These are phyloP conservation scores for Oostethus manadensis DNA, from an alignment of 2,113 vertebrate species.

Conservation along the genomic window DNA sequence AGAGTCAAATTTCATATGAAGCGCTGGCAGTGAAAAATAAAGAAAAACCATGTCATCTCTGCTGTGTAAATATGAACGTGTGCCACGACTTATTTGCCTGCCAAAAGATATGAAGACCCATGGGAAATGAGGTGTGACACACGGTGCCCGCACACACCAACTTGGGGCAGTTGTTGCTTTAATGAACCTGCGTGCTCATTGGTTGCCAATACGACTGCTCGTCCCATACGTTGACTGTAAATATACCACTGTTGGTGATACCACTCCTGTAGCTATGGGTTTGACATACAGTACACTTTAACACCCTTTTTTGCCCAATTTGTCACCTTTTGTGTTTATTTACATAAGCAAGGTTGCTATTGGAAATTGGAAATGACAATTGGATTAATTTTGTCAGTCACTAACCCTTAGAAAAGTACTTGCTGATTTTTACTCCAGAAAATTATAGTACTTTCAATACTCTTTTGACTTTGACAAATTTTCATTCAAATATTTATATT, in stretches of 20 bases:
- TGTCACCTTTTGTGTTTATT: conserved; percentile 26
- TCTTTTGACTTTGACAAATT: too few relatives aligned
- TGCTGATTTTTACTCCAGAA: too few relatives aligned
- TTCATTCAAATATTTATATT: too few relatives aligned
- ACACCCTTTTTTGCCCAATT: conserved; percentile 24
- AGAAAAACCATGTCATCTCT: conserved; percentile 44
- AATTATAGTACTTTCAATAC: too few relatives aligned
- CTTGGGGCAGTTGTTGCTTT: conserved; percentile 62
- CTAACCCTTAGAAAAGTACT: too few relatives aligned
- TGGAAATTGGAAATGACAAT: too few relatives aligned
- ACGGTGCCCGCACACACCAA: conserved; percentile 51
- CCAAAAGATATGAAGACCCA: conserved; percentile 53
- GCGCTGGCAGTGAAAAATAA: conserved; percentile 27
- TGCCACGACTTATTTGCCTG: conserved; percentile 64
- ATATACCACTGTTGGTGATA: conserved; percentile 49
- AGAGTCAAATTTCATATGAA: conserved; percentile 41
- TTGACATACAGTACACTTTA: conserved; percentile 37
- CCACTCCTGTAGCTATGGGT: conserved; percentile 25
- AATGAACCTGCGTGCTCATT: conserved; percentile 52
- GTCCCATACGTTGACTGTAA: conserved; percentile 63
- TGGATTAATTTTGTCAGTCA: too few relatives aligned
- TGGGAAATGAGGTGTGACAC: conserved; percentile 68
- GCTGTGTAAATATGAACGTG: conserved; percentile 57
- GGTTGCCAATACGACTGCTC: conserved; percentile 45
- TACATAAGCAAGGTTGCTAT: conserved; percentile 17